Evolutionary conservation across 2,888 invertebrate species (phyloP), one percentile per base, ranked within the genome.

Genomic region (Agriopis aurantiaria): DNA sequence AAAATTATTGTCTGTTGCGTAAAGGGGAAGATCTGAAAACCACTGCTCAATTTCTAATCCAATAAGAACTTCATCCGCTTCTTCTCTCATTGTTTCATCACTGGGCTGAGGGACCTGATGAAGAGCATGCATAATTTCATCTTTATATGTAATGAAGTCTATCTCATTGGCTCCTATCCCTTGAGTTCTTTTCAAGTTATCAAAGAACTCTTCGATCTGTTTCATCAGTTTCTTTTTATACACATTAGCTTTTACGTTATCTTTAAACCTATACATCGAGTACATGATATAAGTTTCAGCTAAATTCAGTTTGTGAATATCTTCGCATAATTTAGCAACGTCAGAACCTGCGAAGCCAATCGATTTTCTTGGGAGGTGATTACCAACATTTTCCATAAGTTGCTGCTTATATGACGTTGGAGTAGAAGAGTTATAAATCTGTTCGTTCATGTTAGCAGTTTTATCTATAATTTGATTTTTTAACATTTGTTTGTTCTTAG

Each of bases 11-110:
- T 81, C 66, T 43, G 80, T 77, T 70, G 75, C 65, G 14, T 78
- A 41, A 17, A 87, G 46, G 2, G 90, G 88, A 49, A 92, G 74
- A 62, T 88, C 87, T n/a, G 76, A 72, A 72, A 87, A 82, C 92
- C 92, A 92, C 43, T 88, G 82, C 40, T 89, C 88, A 3, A 92
- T 80, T 78, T 91, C 92, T 0, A 82, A 66, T 7, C 82, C 83
- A 17, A 92, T 66, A 17, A 88, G 69, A 60, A 91, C 87, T 74
- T 87, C 85, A 72, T 88, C 84, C 0, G 85, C 87, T 83, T 91
- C 91, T 58, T 86, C 81, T 75, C 75, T 80, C 14, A 91, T 65
- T 3, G 81, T 81, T n/a, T 83, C 78, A 8, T 83, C 79, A 57
- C 77, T 76, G 0, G 91, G 91, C n/a, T 83, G 17, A 12, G 91